Evolutionary conservation across 2,797 vertebrate genomes (phyloP), one percentile per base, ranked within the genome.

Genomic region (Myiothlypis coronata): DNA sequence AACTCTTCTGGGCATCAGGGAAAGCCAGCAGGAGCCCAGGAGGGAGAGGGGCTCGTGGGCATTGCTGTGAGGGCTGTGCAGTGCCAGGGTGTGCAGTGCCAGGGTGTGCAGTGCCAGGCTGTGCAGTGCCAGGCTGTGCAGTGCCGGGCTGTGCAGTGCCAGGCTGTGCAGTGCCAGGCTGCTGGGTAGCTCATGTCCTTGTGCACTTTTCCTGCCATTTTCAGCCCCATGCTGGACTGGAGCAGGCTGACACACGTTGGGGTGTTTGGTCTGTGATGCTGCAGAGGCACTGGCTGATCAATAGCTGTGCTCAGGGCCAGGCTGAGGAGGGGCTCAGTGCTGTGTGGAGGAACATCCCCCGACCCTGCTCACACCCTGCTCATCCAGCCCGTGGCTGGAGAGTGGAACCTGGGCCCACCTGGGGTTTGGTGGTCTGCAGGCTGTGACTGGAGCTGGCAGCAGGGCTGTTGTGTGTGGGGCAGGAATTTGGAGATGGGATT

Each of bases 361-460:
- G 9, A 5, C 35, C 71, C 78, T 34, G 34, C 34, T 83, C 53
- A 30, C 83, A 41, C 30, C 52, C 68, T 61, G 52, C 91, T 92
- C 91, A 82, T 44, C 35, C 11, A 2, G 46, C 50, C 67, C 16
- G 0, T 1, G 4, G 23, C 11, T 3, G 7, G 41, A 21, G 35
- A 39, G 20, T 19, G 69, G 56, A 14, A 6, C 43, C 84, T 26
- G 10, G 0, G 14, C 26, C 78, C 71, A 85, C 65, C 84, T 78
- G 79, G 76, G 16, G 16, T 43, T 26, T 44, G 87, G 57, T 81
- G 87, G 61, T 78, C 92, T 88, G 89, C 79, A n/a, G 20, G 82
- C 68, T 7, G 0, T 41, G 47, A 5, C 23, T 52, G 52, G 69
- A 86, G 76, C 93, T 72, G 74, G 37, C 80, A 74, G 59, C 41